Conservation (phyloP, 1,140 invertebrate species). For the Calephelis nemesis region DNA sequence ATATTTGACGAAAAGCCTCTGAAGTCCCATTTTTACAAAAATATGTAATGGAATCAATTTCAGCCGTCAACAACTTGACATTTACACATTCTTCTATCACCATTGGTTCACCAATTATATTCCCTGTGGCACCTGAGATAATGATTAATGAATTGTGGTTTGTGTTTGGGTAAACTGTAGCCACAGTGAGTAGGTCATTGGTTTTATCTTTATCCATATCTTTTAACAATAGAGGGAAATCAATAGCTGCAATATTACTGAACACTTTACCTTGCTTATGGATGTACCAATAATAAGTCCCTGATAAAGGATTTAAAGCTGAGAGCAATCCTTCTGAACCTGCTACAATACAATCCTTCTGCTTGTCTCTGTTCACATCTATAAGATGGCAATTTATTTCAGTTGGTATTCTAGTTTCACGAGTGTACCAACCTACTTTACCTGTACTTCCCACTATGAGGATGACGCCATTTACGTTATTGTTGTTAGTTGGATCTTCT, state of each 20-base stretch:
- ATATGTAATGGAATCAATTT: conserved; percentile 61
- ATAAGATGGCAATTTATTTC: conserved; percentile 85
- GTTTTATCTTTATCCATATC: conserved; percentile 86
- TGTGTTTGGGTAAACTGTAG: conserved; percentile 71
- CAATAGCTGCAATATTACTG: conserved; percentile 78
- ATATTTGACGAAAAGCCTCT: conserved; percentile 55
- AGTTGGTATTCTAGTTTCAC: conserved; percentile 81
- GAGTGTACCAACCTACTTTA: conserved; percentile 83
- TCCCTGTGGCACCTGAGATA: conserved; percentile 82
- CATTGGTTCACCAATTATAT: conserved; percentile 79
- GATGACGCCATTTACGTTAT: conserved; percentile 80
- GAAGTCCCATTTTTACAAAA: conserved; percentile 77
- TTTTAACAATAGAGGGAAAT: conserved; percentile 85
- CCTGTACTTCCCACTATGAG: conserved; percentile 82
- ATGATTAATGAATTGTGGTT: conserved; percentile 82
- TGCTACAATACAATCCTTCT: conserved; percentile 85
- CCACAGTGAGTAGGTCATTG: conserved; percentile 82
- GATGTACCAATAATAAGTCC: conserved; percentile 83
- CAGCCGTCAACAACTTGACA: conserved; percentile 55
- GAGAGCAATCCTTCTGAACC: conserved; percentile 84
- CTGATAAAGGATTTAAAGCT: conserved; percentile 84
- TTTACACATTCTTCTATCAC: conserved; percentile 75
- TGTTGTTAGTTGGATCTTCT: conserved; percentile 71
- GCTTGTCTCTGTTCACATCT: conserved; percentile 85
- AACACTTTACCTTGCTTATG: conserved; percentile 75